Percentiles rank a stretch among this genome's conserved stretches.
These are phyloP conservation scores for Eilema sororculum DNA, from an alignment of 2,888 invertebrate species.

Conservation along the genomic window DNA sequence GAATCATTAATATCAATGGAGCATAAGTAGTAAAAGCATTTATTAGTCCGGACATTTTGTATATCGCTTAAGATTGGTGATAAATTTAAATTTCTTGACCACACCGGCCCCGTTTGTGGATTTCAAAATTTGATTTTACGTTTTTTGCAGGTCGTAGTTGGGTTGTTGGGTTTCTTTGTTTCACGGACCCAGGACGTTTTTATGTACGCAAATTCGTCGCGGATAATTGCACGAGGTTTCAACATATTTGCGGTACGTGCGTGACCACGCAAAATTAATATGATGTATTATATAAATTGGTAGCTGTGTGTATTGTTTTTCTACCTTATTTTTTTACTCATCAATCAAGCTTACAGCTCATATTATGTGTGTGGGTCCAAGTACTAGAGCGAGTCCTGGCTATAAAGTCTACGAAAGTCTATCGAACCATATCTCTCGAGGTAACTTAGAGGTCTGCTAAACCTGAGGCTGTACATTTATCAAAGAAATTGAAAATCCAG, in stretches of 20 bases:
- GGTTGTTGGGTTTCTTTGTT: not conserved
- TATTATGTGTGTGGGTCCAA: not conserved
- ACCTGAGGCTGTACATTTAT: too few species aligned
- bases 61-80: slow-evolving; percentile 8
- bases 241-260: not conserved
- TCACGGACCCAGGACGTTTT: not conserved
- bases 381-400: not conserved
- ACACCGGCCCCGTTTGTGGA: not conserved
- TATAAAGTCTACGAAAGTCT: too few species aligned
- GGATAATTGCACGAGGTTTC: not conserved
- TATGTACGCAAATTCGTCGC: too few species aligned
- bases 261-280: too few species aligned
- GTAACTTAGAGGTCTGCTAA: too few species aligned
- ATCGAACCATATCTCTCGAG: too few species aligned
- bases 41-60: slow-evolving; percentile 28
- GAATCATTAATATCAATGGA: slow-evolving; percentile 46
- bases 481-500: too few species aligned
- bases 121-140: not conserved
- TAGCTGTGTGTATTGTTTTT: not conserved
- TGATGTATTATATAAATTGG: too few species aligned
- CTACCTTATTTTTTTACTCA: not conserved
- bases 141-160: not conserved
- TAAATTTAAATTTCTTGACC: not conserved
- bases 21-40: slow-evolving; percentile 26
- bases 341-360: not conserved